These are phyloP conservation scores for Tenebrosternarchus preto DNA, from an alignment of 2,113 vertebrate genomes.

Conservation along the genomic window DNA sequence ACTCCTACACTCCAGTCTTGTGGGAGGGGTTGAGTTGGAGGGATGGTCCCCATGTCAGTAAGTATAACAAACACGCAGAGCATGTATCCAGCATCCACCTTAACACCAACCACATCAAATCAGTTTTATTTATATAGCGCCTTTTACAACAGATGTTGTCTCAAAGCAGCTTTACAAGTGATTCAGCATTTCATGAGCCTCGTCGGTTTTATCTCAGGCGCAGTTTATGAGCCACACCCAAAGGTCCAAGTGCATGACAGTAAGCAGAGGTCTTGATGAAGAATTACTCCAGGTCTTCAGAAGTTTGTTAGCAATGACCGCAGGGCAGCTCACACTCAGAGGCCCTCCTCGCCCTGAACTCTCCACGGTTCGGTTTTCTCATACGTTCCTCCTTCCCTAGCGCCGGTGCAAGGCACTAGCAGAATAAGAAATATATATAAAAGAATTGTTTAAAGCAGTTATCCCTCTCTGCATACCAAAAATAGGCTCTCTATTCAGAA, in stretches of 20 bases:
- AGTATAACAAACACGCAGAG: too few relatives aligned
- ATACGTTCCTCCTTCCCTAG: neutral
- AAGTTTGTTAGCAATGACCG: slow-evolving; percentile 9
- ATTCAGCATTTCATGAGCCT: neutral
- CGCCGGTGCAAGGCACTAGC: neutral
- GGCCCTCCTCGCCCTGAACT: neutral
- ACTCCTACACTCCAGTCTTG: too few relatives aligned
- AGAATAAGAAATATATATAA: slow-evolving; percentile 17
- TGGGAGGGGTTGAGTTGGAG: too few relatives aligned
- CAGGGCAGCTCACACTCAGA: neutral
- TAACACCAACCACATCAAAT: neutral
- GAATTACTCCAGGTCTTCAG: neutral
- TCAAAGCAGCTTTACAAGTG: too few relatives aligned
- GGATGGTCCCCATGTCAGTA: too few relatives aligned
- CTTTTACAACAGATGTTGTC: too few relatives aligned
- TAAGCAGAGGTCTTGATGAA: too few relatives aligned
- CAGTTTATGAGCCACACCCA: neutral
- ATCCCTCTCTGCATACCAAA: slow-evolving; percentile 7
- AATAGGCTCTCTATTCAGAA: slow-evolving; percentile 23
- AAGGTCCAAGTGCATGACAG: neutral
- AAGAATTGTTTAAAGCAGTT: neutral
- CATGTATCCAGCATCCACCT: neutral
- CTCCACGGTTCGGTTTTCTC: neutral
- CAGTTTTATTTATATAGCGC: too few relatives aligned
- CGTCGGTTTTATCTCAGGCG: neutral